Conservation (phyloP, 2,888 invertebrate species). For the Kryphioiulus occultus region DNA sequence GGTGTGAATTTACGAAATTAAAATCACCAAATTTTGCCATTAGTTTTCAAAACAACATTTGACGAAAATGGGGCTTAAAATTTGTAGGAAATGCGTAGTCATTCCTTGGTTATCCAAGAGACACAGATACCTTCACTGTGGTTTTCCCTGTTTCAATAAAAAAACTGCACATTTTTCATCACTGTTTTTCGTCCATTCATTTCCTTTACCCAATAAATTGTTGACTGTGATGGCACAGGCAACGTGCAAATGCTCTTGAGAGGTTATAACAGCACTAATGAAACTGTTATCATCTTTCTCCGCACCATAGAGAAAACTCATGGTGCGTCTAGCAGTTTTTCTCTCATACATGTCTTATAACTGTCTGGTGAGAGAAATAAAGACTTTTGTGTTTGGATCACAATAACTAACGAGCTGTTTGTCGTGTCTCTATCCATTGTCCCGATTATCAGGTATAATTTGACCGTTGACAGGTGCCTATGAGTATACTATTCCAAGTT, state of each 20-base stretch:
- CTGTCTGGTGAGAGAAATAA: neutral
- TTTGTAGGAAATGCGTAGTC: too few species aligned
- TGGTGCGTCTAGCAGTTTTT: neutral
- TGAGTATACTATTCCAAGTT: neutral
- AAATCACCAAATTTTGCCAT: too few species aligned
- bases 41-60: too few species aligned
- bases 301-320: neutral
- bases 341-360: neutral
- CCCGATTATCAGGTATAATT: neutral
- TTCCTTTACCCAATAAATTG: neutral
- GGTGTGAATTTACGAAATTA: too few species aligned
- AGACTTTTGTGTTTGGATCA: neutral
- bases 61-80: too few species aligned
- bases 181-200: neutral
- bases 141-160: neutral
- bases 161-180: neutral
- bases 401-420: constrained; percentile 36
- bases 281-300: constrained; percentile 37
- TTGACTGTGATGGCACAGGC: neutral
- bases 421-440: neutral
- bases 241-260: constrained; percentile 30
- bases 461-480: constrained; percentile 10
- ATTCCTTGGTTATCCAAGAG: too few species aligned
- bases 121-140: too few species aligned
- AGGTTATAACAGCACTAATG: neutral